These are phyloP conservation scores for Microtus montanus DNA, from an alignment of 2,113 vertebrate genomes.

Conservation along the genomic window DNA sequence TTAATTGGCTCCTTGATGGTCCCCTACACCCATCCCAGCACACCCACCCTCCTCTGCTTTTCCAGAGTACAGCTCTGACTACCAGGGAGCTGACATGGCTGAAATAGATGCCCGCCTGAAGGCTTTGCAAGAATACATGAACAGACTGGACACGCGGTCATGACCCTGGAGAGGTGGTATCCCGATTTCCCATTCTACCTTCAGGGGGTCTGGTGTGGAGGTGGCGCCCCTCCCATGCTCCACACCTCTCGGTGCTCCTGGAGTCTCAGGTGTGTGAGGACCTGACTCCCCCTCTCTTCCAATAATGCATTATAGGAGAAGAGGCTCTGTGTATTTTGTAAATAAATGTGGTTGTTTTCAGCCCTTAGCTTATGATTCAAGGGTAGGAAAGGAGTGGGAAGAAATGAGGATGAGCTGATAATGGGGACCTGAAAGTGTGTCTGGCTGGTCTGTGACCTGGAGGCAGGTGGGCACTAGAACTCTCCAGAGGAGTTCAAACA, in stretches of 20 bases:
- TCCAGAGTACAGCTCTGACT: slow-evolving; percentile 87
- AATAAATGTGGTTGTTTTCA: slow-evolving; percentile 74
- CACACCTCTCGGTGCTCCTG: not conserved
- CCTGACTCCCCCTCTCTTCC: not conserved
- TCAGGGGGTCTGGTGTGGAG: not conserved
- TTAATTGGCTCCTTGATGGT: not conserved
- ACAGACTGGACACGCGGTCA: slow-evolving; percentile 88
- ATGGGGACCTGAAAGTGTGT: not conserved
- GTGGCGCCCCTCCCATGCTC: not conserved
- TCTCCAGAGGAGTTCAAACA: not conserved
- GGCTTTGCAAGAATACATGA: slow-evolving; percentile 96
- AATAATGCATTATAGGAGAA: not conserved
- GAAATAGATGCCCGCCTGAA: slow-evolving; percentile 94
- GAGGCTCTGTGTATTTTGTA: slow-evolving; percentile 66
- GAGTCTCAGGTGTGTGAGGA: not conserved
- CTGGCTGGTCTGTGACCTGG: not conserved
- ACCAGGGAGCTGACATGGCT: slow-evolving; percentile 89
- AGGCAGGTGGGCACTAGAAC: not conserved
- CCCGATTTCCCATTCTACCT: no score
- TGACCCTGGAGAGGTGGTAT: slow-evolving; percentile 69
- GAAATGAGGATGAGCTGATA: not conserved
- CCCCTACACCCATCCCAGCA: no score
- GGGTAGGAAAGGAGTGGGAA: not conserved
- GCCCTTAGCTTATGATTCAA: slow-evolving; percentile 38
- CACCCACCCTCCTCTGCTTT: not conserved